Percentiles rank a stretch among this genome's conserved stretches.
phyloP scores from a whole-genome alignment of 2,888 invertebrate genomes.

The Charanyca ferruginea region DNA sequence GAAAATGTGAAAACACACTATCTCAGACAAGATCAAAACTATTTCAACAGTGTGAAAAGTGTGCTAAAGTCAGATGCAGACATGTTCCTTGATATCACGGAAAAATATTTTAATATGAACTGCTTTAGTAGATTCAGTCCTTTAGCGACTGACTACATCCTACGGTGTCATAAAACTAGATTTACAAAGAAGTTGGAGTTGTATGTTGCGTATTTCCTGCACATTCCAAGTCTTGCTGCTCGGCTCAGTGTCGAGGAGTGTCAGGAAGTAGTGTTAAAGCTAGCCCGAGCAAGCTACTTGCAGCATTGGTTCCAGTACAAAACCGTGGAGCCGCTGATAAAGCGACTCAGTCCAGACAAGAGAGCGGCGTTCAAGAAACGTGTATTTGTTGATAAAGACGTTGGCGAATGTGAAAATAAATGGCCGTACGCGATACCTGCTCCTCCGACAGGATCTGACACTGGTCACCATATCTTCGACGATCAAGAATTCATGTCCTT shows the following conservation, averaged over 20 bases:
- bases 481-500: constrained; percentile 33
- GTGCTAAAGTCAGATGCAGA: constrained; percentile 72
- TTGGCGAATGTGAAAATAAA: constrained; percentile 66
- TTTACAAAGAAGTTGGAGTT: constrained; percentile 75
- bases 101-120: constrained; percentile 70
- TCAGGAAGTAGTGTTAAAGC: constrained; percentile 69
- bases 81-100: constrained; percentile 74
- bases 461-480: constrained; percentile 50
- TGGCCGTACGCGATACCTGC: constrained; percentile 71
- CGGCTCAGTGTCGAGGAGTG: constrained; percentile 72
- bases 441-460: constrained; percentile 14
- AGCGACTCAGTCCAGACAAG: constrained; percentile 67
- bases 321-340: constrained; percentile 75
- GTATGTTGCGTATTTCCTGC: constrained; percentile 72
- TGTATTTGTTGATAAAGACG: constrained; percentile 65
- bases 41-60: constrained; percentile 70
- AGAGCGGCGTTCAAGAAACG: constrained; percentile 60
- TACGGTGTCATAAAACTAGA: constrained; percentile 72
- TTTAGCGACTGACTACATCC: constrained; percentile 71
- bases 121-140: constrained; percentile 64
- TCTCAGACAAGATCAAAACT: constrained; percentile 56
- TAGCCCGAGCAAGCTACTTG: constrained; percentile 76
- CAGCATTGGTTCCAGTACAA: constrained; percentile 72
- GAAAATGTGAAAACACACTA: constrained; percentile 63
- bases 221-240: constrained; percentile 71